Evolutionary conservation across 2,113 vertebrate species (phyloP).

Genomic region (Tetrao urogallus): DNA sequence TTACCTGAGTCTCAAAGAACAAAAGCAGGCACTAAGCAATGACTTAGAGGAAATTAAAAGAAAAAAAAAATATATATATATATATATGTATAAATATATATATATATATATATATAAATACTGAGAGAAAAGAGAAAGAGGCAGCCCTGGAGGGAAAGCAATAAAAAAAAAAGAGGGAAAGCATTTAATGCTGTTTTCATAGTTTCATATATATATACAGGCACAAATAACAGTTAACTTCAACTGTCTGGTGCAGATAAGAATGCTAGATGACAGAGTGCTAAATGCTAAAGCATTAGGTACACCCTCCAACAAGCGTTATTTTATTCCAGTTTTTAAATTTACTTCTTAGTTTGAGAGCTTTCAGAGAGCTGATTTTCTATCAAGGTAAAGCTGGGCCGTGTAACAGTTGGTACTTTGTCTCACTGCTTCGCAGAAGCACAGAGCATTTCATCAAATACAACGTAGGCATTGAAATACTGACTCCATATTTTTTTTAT

Average conservation of each 20-base stretch:
- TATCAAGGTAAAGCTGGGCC: not conserved
- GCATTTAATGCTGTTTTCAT: not conserved
- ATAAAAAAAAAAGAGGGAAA: too few species aligned
- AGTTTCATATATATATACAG: not conserved
- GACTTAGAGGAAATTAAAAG: not conserved
- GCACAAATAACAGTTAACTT: not conserved
- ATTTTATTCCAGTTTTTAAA: not conserved
- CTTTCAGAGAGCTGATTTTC: not conserved
- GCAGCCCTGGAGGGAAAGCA: not conserved
- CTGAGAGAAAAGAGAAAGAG: not conserved
- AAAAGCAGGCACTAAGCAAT: not conserved
- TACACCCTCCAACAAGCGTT: accelerated
- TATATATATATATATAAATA: not conserved
- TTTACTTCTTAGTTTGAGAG: not conserved
- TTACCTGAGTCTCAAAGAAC: not conserved
- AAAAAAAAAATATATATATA: not conserved
- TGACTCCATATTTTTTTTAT: accelerated
- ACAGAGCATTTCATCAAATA: not conserved
- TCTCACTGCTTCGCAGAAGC: not conserved
- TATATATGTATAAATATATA: not conserved
- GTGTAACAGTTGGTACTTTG: not conserved
- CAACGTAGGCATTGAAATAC: accelerated
- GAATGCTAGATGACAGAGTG: accelerated
- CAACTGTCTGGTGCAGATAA: not conserved
- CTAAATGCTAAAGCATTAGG: not conserved